phyloP scores from a whole-genome alignment of 2,888 invertebrate species.

The Macroteleia sp. region DNA sequence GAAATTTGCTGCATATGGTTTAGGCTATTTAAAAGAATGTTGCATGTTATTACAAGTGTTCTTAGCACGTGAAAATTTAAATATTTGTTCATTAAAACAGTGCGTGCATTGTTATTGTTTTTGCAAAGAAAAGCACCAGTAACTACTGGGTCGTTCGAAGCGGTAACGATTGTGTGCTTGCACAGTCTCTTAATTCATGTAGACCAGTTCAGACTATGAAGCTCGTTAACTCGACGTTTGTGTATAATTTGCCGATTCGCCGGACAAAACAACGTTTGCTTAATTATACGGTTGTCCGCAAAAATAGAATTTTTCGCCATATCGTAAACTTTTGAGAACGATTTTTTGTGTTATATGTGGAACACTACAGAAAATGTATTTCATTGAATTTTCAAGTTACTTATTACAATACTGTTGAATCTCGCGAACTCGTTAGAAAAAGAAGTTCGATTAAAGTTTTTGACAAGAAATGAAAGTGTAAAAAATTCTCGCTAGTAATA shows the following conservation, averaged over 20 bases:
- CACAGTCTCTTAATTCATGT: constrained; percentile 69
- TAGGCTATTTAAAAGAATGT: background rate
- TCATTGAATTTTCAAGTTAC: too few relatives aligned
- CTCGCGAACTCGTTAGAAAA: too few relatives aligned
- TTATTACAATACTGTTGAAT: too few relatives aligned
- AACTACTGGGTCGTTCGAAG: constrained; percentile 61
- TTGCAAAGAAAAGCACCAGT: constrained; percentile 21
- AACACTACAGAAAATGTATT: too few relatives aligned
- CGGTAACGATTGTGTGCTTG: constrained; percentile 67
- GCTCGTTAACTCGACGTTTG: constrained; percentile 69
- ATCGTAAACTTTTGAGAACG: constrained; percentile 24
- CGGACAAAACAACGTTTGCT: constrained; percentile 60
- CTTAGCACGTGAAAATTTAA: constrained; percentile 20
- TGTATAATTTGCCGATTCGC: constrained; percentile 72
- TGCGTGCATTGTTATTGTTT: constrained; percentile 37
- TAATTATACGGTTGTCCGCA: constrained; percentile 46
- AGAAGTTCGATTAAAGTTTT: too few relatives aligned
- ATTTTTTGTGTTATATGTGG: too few relatives aligned
- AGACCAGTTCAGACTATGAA: constrained; percentile 56
- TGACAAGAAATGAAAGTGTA: too few relatives aligned
- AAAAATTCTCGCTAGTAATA: too few relatives aligned
- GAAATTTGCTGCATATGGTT: too few relatives aligned
- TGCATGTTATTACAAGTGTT: background rate
- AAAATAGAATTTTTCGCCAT: constrained; percentile 50
- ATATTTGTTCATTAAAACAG: constrained; percentile 13